These are phyloP conservation scores for Todiramphus saurophagus DNA, from an alignment of 2,113 vertebrate genomes.

Conservation along the genomic window DNA sequence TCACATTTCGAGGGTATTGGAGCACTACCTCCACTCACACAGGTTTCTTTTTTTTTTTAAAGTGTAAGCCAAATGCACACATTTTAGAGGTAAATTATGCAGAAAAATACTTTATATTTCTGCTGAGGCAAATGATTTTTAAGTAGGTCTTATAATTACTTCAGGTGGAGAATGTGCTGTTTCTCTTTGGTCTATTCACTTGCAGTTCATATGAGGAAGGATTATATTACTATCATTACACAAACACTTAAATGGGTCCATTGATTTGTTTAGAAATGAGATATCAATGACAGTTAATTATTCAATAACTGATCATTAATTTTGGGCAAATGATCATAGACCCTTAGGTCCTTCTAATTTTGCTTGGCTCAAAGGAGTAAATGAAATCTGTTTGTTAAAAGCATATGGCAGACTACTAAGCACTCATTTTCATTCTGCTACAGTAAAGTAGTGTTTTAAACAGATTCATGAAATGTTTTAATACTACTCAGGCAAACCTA, in stretches of 20 bases:
- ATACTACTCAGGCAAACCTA: conserved; percentile 31
- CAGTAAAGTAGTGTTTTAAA: conserved; percentile 50
- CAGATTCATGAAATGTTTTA: conserved; percentile 58
- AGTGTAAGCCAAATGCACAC: background rate
- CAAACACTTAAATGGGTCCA: conserved; percentile 76
- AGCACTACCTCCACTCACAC: background rate
- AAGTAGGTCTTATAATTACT: conserved; percentile 54
- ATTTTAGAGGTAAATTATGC: conserved; percentile 53
- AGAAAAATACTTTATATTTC: conserved; percentile 59
- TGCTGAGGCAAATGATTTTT: conserved; percentile 60
- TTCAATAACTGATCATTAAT: conserved; percentile 81
- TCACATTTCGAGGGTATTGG: background rate
- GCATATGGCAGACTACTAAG: background rate
- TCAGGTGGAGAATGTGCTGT: conserved; percentile 15
- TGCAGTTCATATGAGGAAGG: conserved; percentile 68
- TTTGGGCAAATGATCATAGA: conserved; percentile 67
- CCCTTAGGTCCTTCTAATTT: conserved; percentile 51
- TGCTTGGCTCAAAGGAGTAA: conserved; percentile 17
- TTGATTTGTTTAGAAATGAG: conserved; percentile 76
- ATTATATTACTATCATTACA: conserved; percentile 77
- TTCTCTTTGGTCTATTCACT: conserved; percentile 67
- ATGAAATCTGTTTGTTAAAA: conserved; percentile 54
- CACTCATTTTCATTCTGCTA: conserved; percentile 48
- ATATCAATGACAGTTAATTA: conserved; percentile 75
- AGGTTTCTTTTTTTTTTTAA: conserved; percentile 3